Base-by-base conservation (phyloP, 2,888 invertebrate species). In the Drosophila formosana region DNA sequence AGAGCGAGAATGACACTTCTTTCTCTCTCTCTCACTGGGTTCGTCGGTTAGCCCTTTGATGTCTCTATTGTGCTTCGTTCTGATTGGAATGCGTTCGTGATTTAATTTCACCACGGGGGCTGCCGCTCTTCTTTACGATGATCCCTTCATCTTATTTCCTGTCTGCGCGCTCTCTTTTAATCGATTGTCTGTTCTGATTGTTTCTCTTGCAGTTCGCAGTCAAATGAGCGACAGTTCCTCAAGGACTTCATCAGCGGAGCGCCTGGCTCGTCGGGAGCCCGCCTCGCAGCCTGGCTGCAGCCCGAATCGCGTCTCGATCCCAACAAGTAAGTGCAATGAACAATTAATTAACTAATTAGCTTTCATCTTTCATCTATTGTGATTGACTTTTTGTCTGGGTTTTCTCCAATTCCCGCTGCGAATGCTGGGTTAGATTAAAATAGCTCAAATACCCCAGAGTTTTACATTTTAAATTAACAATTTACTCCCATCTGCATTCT, bases 231-330 rank as follows among this genome's bases (percentile, higher is more conserved):
- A 5, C 95, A 97, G 74, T 99, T 99, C 92, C 94, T 99, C 57
- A 95, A 97, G 66, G 98, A 99, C 91, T 97, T 99, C 91, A 97
- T 99, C 53, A 94, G 95, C 34, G 97, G 98, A 63, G 95, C 96
- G 0, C 95, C 96, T 23, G 96, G 96, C 8, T 94, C 95, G 0
- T 97, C 97, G 1, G 99, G 99, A 0, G 98, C 98, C 4, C 94
- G 98, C 58, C 93, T 99, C 76, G 98, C 98, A 0, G 95, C 97
- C 90, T 99, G 99, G 98, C 93, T 99, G 63, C 97, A 98, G 90
- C 98, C 98, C 1, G 97, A 97, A 87, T 95, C 98, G 28, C 96
- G 96, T 78, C 96, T 98, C 51, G 98, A 98, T 92, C 97, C 98
- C 0, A 90, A 93, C 66, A 92, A 92, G 92, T 92, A 72, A 74